Conservation (phyloP, 2,797 vertebrate genomes). For the Naso thynnoides region DNA sequence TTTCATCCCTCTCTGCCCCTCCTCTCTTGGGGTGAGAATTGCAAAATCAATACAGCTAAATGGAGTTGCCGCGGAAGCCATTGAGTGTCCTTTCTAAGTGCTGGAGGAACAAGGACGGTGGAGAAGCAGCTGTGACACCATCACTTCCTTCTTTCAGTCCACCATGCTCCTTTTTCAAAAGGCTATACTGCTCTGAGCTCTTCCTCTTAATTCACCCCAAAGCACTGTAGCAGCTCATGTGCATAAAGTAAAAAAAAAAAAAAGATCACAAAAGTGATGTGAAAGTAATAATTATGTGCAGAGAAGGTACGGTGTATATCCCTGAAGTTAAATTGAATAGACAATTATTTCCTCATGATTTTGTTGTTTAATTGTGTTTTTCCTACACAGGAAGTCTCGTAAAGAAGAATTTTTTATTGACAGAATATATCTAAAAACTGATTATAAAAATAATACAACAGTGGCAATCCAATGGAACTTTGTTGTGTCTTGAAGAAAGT, state of each 20-base stretch:
- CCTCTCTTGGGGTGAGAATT: constrained; percentile 74
- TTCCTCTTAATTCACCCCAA: constrained; percentile 40
- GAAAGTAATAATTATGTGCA: background rate
- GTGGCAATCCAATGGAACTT: no score
- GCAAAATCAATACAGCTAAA: constrained; percentile 87
- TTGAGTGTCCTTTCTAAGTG: constrained; percentile 82
- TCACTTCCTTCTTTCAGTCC: constrained; percentile 15
- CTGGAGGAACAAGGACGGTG: constrained; percentile 74
- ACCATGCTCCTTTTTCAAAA: constrained; percentile 29
- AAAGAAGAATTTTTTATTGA: no score
- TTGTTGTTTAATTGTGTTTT: no score
- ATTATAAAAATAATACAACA: no score
- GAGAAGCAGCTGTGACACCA: constrained; percentile 67
- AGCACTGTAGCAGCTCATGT: background rate
- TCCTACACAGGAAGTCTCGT: no score
- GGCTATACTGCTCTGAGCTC: constrained; percentile 16
- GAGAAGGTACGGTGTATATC: no score
- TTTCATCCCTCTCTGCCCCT: constrained; percentile 58
- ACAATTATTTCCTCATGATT: no score
- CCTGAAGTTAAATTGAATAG: no score
- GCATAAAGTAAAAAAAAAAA: background rate
- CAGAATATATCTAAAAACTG: no score
- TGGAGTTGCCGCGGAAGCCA: constrained; percentile 83
- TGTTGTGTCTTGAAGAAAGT: no score
- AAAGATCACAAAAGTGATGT: background rate